Evolutionary conservation across 2,113 vertebrate genomes (phyloP).

Genomic region (Psammodynastes pulverulentus): DNA sequence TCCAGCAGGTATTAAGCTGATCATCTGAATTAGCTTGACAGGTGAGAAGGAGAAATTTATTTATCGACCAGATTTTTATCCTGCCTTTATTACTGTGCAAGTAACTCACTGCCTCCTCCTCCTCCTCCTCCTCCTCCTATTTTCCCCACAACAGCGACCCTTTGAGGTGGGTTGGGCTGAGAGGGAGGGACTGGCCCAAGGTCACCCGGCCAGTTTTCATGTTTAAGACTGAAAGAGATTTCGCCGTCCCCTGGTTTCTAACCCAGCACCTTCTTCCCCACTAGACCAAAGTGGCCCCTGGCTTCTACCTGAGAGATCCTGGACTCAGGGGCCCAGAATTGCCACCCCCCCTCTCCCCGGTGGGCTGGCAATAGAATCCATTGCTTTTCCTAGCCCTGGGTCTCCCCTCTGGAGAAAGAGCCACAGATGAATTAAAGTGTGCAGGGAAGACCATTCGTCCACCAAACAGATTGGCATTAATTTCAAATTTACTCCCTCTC

Average conservation of each 20-base stretch:
- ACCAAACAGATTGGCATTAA: background rate
- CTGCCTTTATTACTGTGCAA: background rate
- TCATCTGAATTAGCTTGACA: background rate
- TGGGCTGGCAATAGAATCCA: background rate
- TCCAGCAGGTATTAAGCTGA: background rate
- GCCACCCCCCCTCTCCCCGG: too few species aligned
- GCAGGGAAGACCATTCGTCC: background rate
- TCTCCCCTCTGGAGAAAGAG: background rate
- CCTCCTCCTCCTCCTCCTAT: background rate
- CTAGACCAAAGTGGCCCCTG: background rate
- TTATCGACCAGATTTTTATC: background rate
- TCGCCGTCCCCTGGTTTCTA: background rate
- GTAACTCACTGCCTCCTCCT: background rate
- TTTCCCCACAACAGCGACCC: background rate
- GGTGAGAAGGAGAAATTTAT: background rate
- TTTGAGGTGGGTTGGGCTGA: background rate
- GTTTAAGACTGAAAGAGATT: background rate
- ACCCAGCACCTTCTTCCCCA: background rate
- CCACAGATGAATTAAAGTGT: background rate
- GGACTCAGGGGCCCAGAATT: background rate
- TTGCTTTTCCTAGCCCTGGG: background rate
- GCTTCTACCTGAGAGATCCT: background rate
- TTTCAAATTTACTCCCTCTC: background rate
- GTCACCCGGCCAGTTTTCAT: background rate
- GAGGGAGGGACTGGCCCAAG: background rate